phyloP scores from a whole-genome alignment of 2,113 vertebrate genomes.

The Pelusios castaneus region DNA sequence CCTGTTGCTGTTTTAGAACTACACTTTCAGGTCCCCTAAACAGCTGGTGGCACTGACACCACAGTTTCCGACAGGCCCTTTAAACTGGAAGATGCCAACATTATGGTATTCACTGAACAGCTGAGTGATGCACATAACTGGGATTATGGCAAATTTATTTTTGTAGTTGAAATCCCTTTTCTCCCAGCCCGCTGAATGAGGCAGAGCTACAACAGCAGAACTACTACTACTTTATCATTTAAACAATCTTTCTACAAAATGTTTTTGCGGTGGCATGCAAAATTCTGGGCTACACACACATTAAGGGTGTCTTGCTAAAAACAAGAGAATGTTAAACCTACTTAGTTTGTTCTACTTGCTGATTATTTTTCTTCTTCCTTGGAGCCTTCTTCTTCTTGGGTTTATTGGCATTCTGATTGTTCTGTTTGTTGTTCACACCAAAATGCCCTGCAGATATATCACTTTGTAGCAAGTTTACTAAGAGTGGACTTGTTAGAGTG shows the following conservation, averaged over 20 bases:
- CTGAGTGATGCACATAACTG: not conserved
- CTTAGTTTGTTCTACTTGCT: slow-evolving; percentile 88
- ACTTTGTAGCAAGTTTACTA: slow-evolving; percentile 97
- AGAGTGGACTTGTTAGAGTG: slow-evolving; percentile 93
- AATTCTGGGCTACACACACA: not conserved
- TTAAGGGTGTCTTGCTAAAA: slow-evolving; percentile 14
- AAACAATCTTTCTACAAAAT: not conserved
- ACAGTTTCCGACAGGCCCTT: not conserved
- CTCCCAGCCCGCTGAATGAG: not conserved
- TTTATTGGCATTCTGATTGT: slow-evolving; percentile 86
- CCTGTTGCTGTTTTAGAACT: not conserved
- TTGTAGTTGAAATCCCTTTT: not conserved
- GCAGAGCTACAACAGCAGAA: not conserved
- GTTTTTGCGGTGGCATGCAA: not conserved
- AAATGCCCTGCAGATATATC: slow-evolving; percentile 98
- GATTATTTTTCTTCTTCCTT: slow-evolving; percentile 95
- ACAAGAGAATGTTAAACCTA: slow-evolving; percentile 78
- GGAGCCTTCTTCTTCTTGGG: slow-evolving; percentile 98
- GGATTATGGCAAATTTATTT: not conserved
- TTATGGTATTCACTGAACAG: not conserved
- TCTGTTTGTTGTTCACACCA: slow-evolving; percentile 95
- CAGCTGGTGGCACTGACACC: not conserved
- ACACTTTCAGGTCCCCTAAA: not conserved
- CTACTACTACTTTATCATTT: not conserved
- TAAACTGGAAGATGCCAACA: not conserved